Evolutionary conservation across 1,140 invertebrate species (phyloP).

Genomic region (Gryllus bimaculatus): DNA sequence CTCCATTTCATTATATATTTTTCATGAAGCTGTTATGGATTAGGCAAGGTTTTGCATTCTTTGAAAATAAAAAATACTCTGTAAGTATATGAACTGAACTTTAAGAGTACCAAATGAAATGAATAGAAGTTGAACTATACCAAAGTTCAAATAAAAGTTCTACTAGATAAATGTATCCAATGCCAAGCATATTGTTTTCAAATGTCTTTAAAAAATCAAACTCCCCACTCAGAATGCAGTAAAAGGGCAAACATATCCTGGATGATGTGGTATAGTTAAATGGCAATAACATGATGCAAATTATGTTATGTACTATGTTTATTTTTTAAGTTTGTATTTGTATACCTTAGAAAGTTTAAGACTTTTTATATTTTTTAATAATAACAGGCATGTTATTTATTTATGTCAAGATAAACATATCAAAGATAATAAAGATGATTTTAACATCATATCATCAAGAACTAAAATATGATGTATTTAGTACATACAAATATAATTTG

Average conservation of each 20-base stretch:
- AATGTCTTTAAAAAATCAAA: no score
- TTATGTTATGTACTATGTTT: not conserved
- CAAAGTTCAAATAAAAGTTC: no score
- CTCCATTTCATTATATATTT: no score
- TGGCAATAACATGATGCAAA: not conserved
- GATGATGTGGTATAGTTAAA: not conserved
- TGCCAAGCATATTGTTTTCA: no score
- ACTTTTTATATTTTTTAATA: not conserved
- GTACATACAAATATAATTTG: no score
- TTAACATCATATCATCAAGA: not conserved
- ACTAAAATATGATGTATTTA: not conserved
- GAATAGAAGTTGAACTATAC: no score
- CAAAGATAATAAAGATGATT: not conserved
- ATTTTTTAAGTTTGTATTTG: not conserved
- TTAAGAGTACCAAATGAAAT: no score
- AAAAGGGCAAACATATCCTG: not conserved
- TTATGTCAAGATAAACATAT: not conserved
- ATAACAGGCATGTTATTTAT: not conserved
- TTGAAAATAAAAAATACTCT: no score
- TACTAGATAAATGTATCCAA: no score
- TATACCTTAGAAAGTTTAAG: not conserved
- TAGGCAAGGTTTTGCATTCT: no score
- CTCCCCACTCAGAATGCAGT: not conserved
- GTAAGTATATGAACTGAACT: no score
- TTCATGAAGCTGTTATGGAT: no score